A percentile compares a stretch with the other conserved stretches of the same genome.
phyloP scores from a whole-genome alignment of 2,888 invertebrate genomes.

The Sinotaia quadrata region DNA sequence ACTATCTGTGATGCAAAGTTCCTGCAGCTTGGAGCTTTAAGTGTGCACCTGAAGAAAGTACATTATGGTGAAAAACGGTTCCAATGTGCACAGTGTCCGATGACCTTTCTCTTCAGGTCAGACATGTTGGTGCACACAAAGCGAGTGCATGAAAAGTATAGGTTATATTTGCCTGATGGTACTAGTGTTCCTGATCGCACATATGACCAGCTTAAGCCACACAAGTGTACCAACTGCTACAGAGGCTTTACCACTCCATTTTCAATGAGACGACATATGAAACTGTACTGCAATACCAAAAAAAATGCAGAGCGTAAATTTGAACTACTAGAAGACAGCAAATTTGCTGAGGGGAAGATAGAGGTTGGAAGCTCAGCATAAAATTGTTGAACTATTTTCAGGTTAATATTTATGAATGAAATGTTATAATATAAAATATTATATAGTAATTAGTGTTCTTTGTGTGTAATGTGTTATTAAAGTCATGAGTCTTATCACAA shows the following conservation, averaged over 20 bases:
- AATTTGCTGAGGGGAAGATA: no score
- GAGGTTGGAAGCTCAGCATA: no score
- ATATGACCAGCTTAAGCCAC: not conserved
- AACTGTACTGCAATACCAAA: not conserved
- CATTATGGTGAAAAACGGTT: constrained; percentile 3
- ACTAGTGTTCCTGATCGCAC: no score
- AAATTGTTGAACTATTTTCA: no score
- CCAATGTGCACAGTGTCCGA: not conserved
- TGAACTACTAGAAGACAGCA: no score
- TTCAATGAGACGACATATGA: constrained; percentile 2
- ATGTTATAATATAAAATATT: no score
- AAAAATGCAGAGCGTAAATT: no score
- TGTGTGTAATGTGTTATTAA: no score
- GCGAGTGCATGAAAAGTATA: not conserved
- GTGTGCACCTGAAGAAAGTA: not conserved
- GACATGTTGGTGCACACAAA: not conserved
- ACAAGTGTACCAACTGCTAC: not conserved
- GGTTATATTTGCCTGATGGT: no score
- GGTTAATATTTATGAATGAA: no score
- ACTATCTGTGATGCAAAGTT: constrained; percentile 4
- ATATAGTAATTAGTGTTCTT: no score
- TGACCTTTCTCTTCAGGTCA: not conserved
- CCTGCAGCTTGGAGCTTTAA: not conserved
- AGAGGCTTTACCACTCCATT: not conserved
- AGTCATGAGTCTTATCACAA: no score